Evolutionary conservation across 2,888 invertebrate species (phyloP), one percentile per base, ranked within the genome.

Genomic region (Synergus japonicus): DNA sequence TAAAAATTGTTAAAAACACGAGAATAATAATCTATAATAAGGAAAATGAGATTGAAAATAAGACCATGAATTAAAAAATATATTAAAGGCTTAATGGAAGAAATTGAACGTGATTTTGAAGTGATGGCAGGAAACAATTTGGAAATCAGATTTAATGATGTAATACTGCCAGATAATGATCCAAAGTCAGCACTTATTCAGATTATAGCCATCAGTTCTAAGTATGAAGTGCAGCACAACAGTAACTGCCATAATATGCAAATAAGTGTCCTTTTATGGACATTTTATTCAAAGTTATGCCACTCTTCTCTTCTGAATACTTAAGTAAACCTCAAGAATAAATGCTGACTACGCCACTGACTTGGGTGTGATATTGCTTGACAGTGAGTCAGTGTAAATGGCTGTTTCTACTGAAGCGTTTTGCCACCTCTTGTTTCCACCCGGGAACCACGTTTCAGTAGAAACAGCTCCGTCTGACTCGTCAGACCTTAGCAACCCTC

Each of bases 371-470:
- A 73, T 73, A 73, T 73, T 54, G 73, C 54, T 73, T 41, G 49
- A 73, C 73, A 54, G 54, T 73, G 73, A 73, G 73, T 58, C 73
- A 73, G 73, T 73, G 54, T 73, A 73, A 63, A 73, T 73, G 73
- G 73, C 12, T 54, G 54, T 73, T 73, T 73, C 54, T 37, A 73
- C 54, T 73, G 54, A 73, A 73, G 49, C 54, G 29, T 73, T 73
- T 73, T 58, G 37, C 73, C 73, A 49, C 54, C 63, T 63, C 63
- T 63, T 63, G 22, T 63, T 63, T 63, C 22, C 63, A 29, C 29
- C 22, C 63, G 9, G 63, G 63, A 63, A 63, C 63, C 12, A 63
- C 22, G 63, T 22, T 69, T 69, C 69, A 54, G 54, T 41, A 73
- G 54, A 58, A 73, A 73, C 54, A 73, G 73, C 73, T 54, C 37